Conservation (phyloP, 2,113 vertebrate genomes). For the Pseudorasbora parva region DNA sequence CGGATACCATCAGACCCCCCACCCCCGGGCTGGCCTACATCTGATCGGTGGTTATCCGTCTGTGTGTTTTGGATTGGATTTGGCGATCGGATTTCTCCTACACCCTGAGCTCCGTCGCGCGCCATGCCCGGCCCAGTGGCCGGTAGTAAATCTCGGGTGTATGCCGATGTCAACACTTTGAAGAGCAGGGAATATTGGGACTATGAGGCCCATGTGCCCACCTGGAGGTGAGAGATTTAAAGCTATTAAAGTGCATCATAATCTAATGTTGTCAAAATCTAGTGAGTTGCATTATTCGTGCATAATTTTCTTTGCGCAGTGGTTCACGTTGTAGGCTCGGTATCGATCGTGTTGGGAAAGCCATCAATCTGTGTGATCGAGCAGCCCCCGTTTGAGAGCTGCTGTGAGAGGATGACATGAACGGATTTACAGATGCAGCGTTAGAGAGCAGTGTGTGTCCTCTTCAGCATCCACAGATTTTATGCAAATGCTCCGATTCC, state of each 20-base stretch:
- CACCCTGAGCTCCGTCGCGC: conserved; percentile 58
- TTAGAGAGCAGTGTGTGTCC: conserved; percentile 6
- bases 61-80: conserved; percentile 22
- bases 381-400: conserved; percentile 24
- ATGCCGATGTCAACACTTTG: conserved; percentile 94
- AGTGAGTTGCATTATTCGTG: not conserved
- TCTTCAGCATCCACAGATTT: conserved; percentile 11
- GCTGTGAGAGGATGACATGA: not conserved
- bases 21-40: not conserved
- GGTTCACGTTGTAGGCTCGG: conserved; percentile 11
- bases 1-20: conserved; percentile 24
- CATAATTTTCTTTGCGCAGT: conserved; percentile 19
- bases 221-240: conserved; percentile 86
- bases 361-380: conserved; percentile 40
- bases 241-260: not conserved
- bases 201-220: conserved; percentile 93
- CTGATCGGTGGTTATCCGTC: not conserved
- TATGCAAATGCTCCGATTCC: conserved; percentile 1
- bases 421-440: not conserved
- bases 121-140: conserved; percentile 93
- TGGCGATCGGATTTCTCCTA: conserved; percentile 23
- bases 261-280: not conserved
- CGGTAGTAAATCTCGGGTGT: conserved; percentile 93
- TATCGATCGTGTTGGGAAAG: conserved; percentile 38
- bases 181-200: conserved; percentile 98